phyloP scores from a whole-genome alignment of 2,797 vertebrate species.

The Rhodeus uyekii region DNA sequence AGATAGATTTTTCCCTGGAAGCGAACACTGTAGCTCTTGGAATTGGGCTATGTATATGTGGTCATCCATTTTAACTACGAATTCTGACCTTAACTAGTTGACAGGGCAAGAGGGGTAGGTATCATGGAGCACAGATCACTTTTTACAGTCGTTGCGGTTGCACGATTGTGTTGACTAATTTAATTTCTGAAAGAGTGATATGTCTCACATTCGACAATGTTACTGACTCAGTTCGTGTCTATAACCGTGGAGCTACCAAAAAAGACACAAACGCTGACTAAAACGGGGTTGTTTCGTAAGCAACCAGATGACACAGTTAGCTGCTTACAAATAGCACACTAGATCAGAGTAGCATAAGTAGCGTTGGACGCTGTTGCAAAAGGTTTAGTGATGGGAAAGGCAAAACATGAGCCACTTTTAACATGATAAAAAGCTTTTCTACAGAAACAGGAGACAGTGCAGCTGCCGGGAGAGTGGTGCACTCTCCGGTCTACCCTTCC shows the following conservation, averaged over 20 bases:
- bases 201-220: constrained; percentile 17
- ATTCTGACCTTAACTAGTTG: constrained; percentile 52
- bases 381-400: constrained; percentile 1
- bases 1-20: constrained; percentile 60
- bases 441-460: constrained; percentile 61
- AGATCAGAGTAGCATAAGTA: constrained; percentile 9
- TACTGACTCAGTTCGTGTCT: constrained; percentile 26
- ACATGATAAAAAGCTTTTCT: constrained; percentile 40
- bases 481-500: constrained; percentile 68
- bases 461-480: constrained; percentile 66
- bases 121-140: background rate
- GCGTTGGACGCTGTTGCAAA: background rate
- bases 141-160: background rate
- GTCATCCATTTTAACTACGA: constrained; percentile 50
- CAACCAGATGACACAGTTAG: constrained; percentile 13
- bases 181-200: constrained; percentile 16
- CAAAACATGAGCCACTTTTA: constrained; percentile 6
- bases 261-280: constrained; percentile 26
- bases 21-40: constrained; percentile 38
- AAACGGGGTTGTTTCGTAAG: constrained; percentile 12
- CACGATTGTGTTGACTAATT: constrained; percentile 24
- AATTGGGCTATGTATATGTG: constrained; percentile 51
- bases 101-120: background rate
- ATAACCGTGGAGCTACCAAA: constrained; percentile 14
- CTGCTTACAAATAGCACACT: constrained; percentile 23